Conservation (phyloP, 2,888 invertebrate genomes). For the Caenorhabditis auriculariae region DNA sequence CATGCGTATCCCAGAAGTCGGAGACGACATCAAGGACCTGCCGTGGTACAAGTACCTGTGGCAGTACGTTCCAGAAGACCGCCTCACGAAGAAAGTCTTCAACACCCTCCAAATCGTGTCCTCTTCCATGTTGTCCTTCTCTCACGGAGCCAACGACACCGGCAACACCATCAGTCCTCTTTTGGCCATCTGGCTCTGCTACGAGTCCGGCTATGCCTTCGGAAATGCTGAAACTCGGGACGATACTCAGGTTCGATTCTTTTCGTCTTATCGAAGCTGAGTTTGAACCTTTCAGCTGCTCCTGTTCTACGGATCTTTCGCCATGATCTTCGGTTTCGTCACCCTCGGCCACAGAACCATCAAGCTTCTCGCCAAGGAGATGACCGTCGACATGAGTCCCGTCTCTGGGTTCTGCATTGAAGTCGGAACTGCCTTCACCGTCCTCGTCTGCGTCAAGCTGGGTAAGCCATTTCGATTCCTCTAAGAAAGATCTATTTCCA, state of each 20-base stretch:
- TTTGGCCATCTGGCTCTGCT: constrained; percentile 47
- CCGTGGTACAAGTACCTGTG: constrained; percentile 46
- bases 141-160: constrained; percentile 84
- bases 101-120: constrained; percentile 87
- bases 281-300: constrained; percentile 8
- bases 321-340: constrained; percentile 48
- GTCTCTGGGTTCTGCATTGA: constrained; percentile 53
- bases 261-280: no score
- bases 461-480: constrained; percentile 14
- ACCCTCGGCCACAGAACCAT: constrained; percentile 49
- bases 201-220: constrained; percentile 46
- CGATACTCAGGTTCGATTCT: constrained; percentile 35
- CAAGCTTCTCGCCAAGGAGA: constrained; percentile 45
- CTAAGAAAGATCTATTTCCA: neutral
- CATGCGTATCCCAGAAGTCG: constrained; percentile 33
- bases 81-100: constrained; percentile 45
- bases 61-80: constrained; percentile 40
- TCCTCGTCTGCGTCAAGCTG: constrained; percentile 50
- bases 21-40: constrained; percentile 28
- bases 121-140: constrained; percentile 94
- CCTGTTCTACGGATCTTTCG: constrained; percentile 40
- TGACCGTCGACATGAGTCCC: constrained; percentile 45
- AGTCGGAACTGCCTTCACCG: constrained; percentile 55
- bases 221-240: constrained; percentile 42
- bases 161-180: constrained; percentile 56